A percentile compares a stretch with the other conserved stretches of the same genome.
Conservation (phyloP, 2,113 vertebrate genomes). For the Paramormyrops kingsleyae region DNA sequence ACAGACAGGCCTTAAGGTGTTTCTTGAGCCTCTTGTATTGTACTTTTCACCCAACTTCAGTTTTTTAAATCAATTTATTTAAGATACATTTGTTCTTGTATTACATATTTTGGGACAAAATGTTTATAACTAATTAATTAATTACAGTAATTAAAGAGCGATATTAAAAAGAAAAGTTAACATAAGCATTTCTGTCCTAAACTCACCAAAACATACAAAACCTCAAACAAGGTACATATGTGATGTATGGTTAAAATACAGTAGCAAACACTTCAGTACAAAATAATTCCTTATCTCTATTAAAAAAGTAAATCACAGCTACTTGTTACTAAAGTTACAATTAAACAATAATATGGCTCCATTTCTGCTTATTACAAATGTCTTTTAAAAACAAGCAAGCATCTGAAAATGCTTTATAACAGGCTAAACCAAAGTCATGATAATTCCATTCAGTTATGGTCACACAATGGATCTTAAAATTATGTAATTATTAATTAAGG, state of each 20-base stretch:
- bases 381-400: background rate
- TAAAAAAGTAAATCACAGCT: slow-evolving; percentile 12
- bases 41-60: background rate
- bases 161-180: background rate
- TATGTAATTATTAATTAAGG: slow-evolving; percentile 14
- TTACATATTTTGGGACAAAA: background rate
- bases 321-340: slow-evolving; percentile 3
- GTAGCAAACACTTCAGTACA: background rate
- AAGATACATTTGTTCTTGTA: background rate
- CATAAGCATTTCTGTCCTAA: background rate
- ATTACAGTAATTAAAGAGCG: background rate
- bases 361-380: background rate
- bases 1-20: background rate
- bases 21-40: background rate
- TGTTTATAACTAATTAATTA: background rate
- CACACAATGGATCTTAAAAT: background rate
- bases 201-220: background rate
- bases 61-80: too few species aligned
- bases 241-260: background rate
- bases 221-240: background rate
- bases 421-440: background rate
- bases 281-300: background rate
- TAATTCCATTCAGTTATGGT: background rate
- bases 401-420: background rate
- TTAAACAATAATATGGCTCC: background rate